These are phyloP conservation scores for Caenorhabditis inopinata DNA, from an alignment of 1,140 invertebrate genomes.

Conservation along the genomic window DNA sequence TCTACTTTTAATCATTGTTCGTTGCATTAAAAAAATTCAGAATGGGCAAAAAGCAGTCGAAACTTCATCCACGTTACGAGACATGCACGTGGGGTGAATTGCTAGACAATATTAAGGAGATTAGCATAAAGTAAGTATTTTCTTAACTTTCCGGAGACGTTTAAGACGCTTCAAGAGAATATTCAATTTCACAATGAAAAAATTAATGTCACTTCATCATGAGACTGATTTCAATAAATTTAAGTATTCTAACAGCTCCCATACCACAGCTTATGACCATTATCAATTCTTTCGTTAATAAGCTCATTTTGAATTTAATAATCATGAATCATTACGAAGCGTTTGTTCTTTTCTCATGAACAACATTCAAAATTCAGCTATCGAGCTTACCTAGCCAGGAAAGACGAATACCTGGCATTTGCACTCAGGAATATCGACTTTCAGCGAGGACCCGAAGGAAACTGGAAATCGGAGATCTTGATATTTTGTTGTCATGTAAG, in stretches of 20 bases:
- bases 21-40: not conserved
- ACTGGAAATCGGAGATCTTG: not conserved
- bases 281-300: too few species aligned
- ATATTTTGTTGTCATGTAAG: slow-evolving; percentile 1
- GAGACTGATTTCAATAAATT: too few species aligned
- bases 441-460: not conserved
- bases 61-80: not conserved
- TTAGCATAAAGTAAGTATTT: not conserved
- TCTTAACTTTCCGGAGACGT: too few species aligned
- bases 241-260: too few species aligned
- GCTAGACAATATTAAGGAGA: not conserved
- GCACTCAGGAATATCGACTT: not conserved
- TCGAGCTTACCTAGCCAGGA: not conserved
- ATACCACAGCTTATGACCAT: too few species aligned
- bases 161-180: too few species aligned
- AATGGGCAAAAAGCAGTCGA: slow-evolving; percentile 1
- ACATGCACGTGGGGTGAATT: not conserved
- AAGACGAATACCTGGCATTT: not conserved
- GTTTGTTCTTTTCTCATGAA: too few species aligned
- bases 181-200: too few species aligned
- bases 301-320: too few species aligned
- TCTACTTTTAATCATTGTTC: not conserved
- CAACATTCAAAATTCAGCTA: not conserved
- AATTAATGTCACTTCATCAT: too few species aligned
- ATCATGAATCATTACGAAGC: too few species aligned